Percentiles rank a stretch among this genome's conserved stretches.
Conservation (phyloP, 2,797 vertebrate genomes). For the Glossophaga mutica region DNA sequence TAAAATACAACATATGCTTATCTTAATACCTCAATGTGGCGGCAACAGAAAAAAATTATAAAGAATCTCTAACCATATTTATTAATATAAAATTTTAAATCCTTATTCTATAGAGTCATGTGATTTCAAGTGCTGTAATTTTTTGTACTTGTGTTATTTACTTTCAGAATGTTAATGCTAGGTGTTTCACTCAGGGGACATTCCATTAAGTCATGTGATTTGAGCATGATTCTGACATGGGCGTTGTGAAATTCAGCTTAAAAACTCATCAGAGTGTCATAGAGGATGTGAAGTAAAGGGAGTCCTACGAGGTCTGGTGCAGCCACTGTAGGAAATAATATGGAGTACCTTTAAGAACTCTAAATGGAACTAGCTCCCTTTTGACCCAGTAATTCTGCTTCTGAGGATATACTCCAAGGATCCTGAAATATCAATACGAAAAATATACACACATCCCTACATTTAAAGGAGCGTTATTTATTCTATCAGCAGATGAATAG, state of each 20-base stretch:
- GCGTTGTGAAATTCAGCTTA: conserved; percentile 6
- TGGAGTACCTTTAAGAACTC: too few relatives aligned
- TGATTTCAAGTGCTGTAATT: neutral
- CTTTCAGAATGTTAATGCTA: neutral
- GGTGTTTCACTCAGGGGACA: neutral
- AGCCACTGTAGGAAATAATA: too few relatives aligned
- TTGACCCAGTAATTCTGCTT: too few relatives aligned
- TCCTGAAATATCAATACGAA: too few relatives aligned
- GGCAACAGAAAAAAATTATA: neutral
- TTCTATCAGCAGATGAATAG: too few relatives aligned
- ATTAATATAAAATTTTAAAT: neutral
- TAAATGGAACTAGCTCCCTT: too few relatives aligned
- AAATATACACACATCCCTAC: too few relatives aligned
- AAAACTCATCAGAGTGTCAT: neutral
- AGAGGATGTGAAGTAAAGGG: too few relatives aligned
- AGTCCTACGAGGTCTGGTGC: too few relatives aligned
- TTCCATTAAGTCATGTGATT: neutral
- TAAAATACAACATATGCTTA: neutral
- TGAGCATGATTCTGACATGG: neutral
- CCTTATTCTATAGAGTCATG: neutral
- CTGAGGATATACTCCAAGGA: too few relatives aligned
- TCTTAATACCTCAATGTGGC: neutral
- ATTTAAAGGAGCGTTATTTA: too few relatives aligned
- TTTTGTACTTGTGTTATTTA: neutral
- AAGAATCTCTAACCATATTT: neutral